Evolutionary conservation across 1,140 invertebrate species (phyloP).

Genomic region (Notospermus geniculatus): DNA sequence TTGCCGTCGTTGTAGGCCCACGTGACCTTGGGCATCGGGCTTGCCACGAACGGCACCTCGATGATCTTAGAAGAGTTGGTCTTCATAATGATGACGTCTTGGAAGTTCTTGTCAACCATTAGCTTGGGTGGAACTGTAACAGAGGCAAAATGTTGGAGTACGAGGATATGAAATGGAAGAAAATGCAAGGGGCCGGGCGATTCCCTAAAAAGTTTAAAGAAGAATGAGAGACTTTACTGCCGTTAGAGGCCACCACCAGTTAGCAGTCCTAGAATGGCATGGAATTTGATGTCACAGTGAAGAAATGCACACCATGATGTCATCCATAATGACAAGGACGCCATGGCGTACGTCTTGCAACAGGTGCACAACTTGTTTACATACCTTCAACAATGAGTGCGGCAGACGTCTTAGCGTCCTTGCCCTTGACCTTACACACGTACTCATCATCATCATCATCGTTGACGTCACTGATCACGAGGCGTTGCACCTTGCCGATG

Average conservation of each 20-base stretch:
- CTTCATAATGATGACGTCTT: constrained; percentile 46
- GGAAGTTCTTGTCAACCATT: constrained; percentile 45
- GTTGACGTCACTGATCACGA: constrained; percentile 22
- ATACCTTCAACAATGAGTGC: constrained; percentile 71
- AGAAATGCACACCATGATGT: no score
- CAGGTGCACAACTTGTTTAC: no score
- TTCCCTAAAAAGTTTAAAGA: no score
- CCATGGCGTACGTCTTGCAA: no score
- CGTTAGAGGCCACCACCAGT: no score
- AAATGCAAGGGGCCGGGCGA: no score
- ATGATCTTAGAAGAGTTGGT: constrained; percentile 48
- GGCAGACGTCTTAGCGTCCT: constrained; percentile 68
- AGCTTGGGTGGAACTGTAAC: constrained; percentile 47
- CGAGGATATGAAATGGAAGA: no score
- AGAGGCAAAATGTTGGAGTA: no score
- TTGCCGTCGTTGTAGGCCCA: constrained; percentile 49
- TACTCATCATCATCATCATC: constrained; percentile 24
- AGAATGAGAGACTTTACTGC: no score
- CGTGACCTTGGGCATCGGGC: constrained; percentile 47
- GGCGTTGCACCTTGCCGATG: constrained; percentile 27
- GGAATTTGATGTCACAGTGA: no score
- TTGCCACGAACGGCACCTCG: constrained; percentile 52
- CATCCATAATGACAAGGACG: no score
- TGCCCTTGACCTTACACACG: constrained; percentile 20
- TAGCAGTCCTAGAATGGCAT: no score